Conservation (phyloP, 1,140 invertebrate genomes). For the Portunus trituberculatus region DNA sequence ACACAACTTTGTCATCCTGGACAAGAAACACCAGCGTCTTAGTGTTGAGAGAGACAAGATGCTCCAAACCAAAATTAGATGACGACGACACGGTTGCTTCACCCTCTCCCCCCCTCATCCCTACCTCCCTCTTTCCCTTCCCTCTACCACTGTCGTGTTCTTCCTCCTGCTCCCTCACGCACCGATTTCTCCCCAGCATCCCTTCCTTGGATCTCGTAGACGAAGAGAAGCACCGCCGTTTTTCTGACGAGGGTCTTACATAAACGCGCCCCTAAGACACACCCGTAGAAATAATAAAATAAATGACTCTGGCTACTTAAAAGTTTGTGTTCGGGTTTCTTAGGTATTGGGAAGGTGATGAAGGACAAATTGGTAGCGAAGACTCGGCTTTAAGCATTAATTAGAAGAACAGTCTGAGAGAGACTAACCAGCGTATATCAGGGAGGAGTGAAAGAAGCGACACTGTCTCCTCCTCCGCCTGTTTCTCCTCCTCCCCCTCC, state of each 20-base stretch:
- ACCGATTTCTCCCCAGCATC: background rate
- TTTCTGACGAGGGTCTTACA: background rate
- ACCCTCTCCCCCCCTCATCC: background rate
- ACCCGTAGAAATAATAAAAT: slow-evolving; percentile 1
- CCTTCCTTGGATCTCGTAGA: background rate
- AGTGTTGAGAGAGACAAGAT: background rate
- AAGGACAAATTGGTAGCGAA: background rate
- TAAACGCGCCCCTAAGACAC: background rate
- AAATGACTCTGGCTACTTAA: background rate
- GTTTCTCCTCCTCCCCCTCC: background rate
- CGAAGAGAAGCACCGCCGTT: background rate
- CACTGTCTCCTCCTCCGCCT: background rate
- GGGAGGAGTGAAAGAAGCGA: background rate
- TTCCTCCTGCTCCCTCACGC: background rate
- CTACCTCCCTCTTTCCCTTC: background rate
- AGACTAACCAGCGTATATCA: background rate
- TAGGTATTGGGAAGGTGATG: slow-evolving; percentile 12
- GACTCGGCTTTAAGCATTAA: background rate
- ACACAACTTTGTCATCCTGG: background rate
- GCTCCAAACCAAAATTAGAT: background rate
- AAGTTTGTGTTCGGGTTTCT: slow-evolving; percentile 9
- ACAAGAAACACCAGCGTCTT: background rate
- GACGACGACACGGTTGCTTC: background rate
- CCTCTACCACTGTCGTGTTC: background rate
- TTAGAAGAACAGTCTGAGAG: background rate